These are phyloP conservation scores for Bibio marci DNA, from an alignment of 2,888 invertebrate species.

Conservation along the genomic window DNA sequence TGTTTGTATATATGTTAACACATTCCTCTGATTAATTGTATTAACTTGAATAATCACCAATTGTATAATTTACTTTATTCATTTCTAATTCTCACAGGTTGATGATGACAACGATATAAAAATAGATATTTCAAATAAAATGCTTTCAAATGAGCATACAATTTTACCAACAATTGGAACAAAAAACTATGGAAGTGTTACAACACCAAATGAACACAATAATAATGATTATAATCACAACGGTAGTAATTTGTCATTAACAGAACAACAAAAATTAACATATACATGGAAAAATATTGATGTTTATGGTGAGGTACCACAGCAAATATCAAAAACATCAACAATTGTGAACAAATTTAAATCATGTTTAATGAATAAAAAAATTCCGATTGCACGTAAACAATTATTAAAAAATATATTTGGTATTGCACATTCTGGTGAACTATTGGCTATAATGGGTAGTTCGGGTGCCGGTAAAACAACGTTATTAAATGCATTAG, in stretches of 20 bases:
- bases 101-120: no score
- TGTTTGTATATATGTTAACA: no score
- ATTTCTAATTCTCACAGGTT: no score
- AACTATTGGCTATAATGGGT: slow-evolving; percentile 74
- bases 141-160: no score
- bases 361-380: slow-evolving; percentile 23
- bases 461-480: slow-evolving; percentile 91
- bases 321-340: slow-evolving; percentile 23
- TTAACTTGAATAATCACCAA: no score
- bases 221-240: background rate
- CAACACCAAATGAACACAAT: background rate
- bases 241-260: no score
- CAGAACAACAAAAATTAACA: slow-evolving; percentile 32
- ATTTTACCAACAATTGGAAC: background rate
- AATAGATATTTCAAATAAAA: no score
- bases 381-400: slow-evolving; percentile 32
- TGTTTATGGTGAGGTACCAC: slow-evolving; percentile 47
- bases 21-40: no score
- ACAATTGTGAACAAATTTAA: slow-evolving; percentile 31
- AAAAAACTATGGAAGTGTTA: slow-evolving; percentile 2
- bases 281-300: slow-evolving; percentile 69
- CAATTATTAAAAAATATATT: slow-evolving; percentile 63
- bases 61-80: no score
- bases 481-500: slow-evolving; percentile 76
- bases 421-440: slow-evolving; percentile 72